Conservation (phyloP, 2,113 vertebrate genomes). For the Phoxinus phoxinus region DNA sequence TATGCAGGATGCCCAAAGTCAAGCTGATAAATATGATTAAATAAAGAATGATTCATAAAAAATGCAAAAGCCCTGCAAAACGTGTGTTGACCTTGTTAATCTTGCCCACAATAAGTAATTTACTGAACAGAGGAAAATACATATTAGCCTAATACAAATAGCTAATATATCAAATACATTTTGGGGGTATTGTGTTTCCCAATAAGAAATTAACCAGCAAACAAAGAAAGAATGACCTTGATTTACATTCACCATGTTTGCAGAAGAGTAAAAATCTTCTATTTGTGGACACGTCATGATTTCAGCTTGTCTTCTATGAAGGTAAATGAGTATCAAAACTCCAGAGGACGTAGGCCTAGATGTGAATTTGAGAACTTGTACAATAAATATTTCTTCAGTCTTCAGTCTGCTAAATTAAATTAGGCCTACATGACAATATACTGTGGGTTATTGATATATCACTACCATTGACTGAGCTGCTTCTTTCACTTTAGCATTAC, state of each 20-base stretch:
- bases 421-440: constrained; percentile 41
- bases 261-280: background rate
- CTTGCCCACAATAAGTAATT: background rate
- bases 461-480: constrained; percentile 46
- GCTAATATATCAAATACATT: background rate
- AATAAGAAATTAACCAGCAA: background rate
- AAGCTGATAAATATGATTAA: too few relatives aligned
- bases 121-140: background rate
- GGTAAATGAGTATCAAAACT: too few relatives aligned
- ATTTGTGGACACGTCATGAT: background rate
- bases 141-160: background rate
- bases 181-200: background rate
- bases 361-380: too few relatives aligned
- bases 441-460: constrained; percentile 53
- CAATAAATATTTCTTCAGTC: too few relatives aligned
- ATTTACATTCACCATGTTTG: background rate
- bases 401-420: background rate
- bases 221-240: background rate
- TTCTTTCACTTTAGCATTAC: background rate
- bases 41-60: background rate
- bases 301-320: too few relatives aligned
- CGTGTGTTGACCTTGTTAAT: background rate
- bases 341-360: too few relatives aligned
- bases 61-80: background rate
- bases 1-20: too few relatives aligned